Conservation (phyloP, 2,888 invertebrate species). For the Chelonus formosanus region DNA sequence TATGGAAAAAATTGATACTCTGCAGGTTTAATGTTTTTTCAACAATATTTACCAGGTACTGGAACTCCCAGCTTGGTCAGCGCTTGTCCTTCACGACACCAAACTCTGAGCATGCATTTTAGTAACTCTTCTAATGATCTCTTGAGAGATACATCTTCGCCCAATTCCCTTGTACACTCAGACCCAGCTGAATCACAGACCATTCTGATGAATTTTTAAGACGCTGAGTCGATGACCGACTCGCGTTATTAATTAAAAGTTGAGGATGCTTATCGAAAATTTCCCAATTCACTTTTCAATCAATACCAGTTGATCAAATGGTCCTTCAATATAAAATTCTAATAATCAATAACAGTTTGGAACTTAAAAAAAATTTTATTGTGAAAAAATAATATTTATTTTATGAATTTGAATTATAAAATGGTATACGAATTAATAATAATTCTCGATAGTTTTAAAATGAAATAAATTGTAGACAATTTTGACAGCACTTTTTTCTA, state of each 20-base stretch:
- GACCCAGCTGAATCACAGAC: conserved; percentile 61
- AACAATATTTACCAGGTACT: conserved; percentile 53
- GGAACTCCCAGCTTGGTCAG: conserved; percentile 72
- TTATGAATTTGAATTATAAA: too few relatives aligned
- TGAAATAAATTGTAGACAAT: neutral
- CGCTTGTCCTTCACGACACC: conserved; percentile 82
- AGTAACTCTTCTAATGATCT: conserved; percentile 80
- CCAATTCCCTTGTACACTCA: conserved; percentile 54
- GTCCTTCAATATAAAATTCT: too few relatives aligned
- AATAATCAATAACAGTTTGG: too few relatives aligned
- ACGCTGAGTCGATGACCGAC: neutral
- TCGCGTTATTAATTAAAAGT: neutral
- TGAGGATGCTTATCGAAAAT: neutral
- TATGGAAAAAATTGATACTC: neutral
- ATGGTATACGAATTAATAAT: neutral
- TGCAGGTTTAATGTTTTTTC: neutral
- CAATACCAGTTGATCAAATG: neutral
- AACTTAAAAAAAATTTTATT: too few relatives aligned
- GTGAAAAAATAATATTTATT: too few relatives aligned
- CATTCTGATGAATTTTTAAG: conserved; percentile 44
- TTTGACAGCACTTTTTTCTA: neutral
- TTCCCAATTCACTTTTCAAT: neutral
- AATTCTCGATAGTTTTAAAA: neutral
- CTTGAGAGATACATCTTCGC: conserved; percentile 67
- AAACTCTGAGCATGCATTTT: conserved; percentile 82